Base-by-base conservation (phyloP, 2,113 vertebrate genomes). In the Erythrocebus patas region DNA sequence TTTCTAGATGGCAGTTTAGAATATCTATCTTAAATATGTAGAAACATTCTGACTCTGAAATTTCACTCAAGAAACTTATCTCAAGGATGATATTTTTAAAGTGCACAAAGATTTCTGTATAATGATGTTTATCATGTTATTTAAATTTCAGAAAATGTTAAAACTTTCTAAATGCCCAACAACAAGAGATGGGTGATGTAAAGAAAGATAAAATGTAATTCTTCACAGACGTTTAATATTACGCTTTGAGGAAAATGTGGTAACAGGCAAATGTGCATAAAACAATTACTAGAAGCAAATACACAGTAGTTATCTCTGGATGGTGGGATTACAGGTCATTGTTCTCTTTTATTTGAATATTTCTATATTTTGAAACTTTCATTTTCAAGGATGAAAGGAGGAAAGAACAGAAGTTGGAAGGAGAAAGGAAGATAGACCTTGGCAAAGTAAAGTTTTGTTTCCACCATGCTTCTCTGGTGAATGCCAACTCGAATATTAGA, bases 91-190 rank as follows among this genome's bases (percentile, higher is more conserved):
- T n/a, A 8, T 70, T 82, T 87, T 82, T 16, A 40, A 73, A 95
- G 57, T 73, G 13, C 3, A 73, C 17, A 30, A 14, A 91, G 48
- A 52, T 70, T 66, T 86, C 52, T 82, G 25, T 50, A 57, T 78
- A 43, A 64, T 30, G n/a, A 64, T 91, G 43, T 70, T 92, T 87
- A 87, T 50, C 16, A 35, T 75, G 38, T 83, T 61, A 95, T 50
- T 96, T 90, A 93, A 92, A 57, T 84, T 79, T 64, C 30, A 89
- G 79, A 89, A 96, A 87, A 96, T 5, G 14, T 57, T 16, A 88
- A 90, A 88, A 23, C 35, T 75, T 72, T 70, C 72, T 75, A 81
- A 79, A 90, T 75, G 59, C 79, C 76, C 32, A 50, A 79, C 72
- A 92, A 78, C 52, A 61, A 95, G 89, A 95, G 91, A 88, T 9